A percentile compares a stretch with the other conserved stretches of the same genome.
phyloP scores from a whole-genome alignment of 2,113 vertebrate species.

The Oxygymnocypris stewartii region DNA sequence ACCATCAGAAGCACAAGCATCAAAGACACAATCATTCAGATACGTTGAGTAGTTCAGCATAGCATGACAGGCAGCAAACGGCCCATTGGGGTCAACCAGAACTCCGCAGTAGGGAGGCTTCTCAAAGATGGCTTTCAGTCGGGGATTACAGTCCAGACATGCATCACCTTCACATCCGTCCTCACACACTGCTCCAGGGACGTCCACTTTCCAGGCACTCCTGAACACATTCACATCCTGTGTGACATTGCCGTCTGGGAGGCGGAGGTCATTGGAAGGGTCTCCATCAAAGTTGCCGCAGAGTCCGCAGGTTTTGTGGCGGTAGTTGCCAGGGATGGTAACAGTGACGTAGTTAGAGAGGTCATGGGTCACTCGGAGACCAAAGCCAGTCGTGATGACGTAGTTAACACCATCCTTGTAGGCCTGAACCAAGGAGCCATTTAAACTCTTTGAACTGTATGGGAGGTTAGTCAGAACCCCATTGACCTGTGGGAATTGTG shows the following conservation, averaged over 20 bases:
- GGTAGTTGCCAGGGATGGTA: constrained; percentile 69
- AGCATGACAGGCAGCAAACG: constrained; percentile 68
- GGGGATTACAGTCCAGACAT: constrained; percentile 51
- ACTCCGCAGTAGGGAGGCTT: constrained; percentile 66
- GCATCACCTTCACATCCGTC: constrained; percentile 61
- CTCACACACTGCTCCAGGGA: constrained; percentile 61
- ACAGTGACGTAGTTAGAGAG: constrained; percentile 66
- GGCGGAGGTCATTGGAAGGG: constrained; percentile 63
- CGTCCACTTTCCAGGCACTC: constrained; percentile 64
- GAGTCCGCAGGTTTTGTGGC: constrained; percentile 67
- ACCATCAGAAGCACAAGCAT: constrained; percentile 67
- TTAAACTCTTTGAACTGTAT: constrained; percentile 54
- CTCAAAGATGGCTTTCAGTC: constrained; percentile 62
- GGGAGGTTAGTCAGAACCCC: constrained; percentile 60
- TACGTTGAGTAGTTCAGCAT: constrained; percentile 67
- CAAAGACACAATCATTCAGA: constrained; percentile 71
- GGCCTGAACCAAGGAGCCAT: constrained; percentile 56
- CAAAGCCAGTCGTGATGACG: constrained; percentile 65
- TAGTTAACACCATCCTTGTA: constrained; percentile 57
- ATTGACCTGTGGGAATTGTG: constrained; percentile 66
- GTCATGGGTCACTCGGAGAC: constrained; percentile 69
- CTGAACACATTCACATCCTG: constrained; percentile 61
- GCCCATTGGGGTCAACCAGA: constrained; percentile 62
- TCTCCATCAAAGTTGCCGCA: constrained; percentile 75
- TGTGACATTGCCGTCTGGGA: constrained; percentile 37